Evolutionary conservation across 2,888 invertebrate genomes (phyloP).

Genomic region (Lochmaea capreae): DNA sequence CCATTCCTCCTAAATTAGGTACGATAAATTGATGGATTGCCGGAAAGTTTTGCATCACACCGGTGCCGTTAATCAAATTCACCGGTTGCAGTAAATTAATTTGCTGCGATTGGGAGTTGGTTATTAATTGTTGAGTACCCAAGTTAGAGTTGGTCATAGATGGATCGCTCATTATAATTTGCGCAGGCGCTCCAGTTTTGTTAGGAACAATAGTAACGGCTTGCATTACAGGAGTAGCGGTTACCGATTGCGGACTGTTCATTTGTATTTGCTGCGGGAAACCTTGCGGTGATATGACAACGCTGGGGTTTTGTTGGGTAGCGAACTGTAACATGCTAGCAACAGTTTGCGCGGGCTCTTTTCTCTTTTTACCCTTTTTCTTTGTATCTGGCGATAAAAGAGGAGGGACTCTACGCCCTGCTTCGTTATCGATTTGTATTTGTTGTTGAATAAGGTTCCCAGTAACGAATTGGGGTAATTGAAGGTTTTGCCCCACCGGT

Average conservation of each 20-base stretch:
- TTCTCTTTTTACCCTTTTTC: slow-evolving; percentile 78
- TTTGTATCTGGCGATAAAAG: slow-evolving; percentile 77
- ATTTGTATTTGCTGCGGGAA: slow-evolving; percentile 84
- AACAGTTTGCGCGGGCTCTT: slow-evolving; percentile 75
- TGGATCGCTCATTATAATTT: slow-evolving; percentile 83
- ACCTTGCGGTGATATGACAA: slow-evolving; percentile 69
- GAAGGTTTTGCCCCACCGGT: slow-evolving; percentile 72
- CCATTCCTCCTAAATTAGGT: slow-evolving; percentile 83
- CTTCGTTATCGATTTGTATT: slow-evolving; percentile 70
- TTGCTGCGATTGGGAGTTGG: slow-evolving; percentile 69
- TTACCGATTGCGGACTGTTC: slow-evolving; percentile 74
- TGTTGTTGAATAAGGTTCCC: slow-evolving; percentile 74
- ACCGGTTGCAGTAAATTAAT: slow-evolving; percentile 85
- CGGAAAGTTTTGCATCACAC: slow-evolving; percentile 80
- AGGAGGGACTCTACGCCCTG: slow-evolving; percentile 62
- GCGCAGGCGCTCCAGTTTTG: slow-evolving; percentile 78
- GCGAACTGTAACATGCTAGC: slow-evolving; percentile 79
- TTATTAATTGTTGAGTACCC: slow-evolving; percentile 77
- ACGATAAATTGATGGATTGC: slow-evolving; percentile 86
- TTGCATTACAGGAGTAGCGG: slow-evolving; percentile 78
- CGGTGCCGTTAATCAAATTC: slow-evolving; percentile 79
- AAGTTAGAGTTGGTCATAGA: slow-evolving; percentile 68
- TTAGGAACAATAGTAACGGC: slow-evolving; percentile 82
- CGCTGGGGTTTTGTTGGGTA: slow-evolving; percentile 73
- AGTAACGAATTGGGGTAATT: slow-evolving; percentile 77